These are phyloP conservation scores for Caenorhabditis sulstoni DNA, from an alignment of 2,888 invertebrate species.

Conservation along the genomic window DNA sequence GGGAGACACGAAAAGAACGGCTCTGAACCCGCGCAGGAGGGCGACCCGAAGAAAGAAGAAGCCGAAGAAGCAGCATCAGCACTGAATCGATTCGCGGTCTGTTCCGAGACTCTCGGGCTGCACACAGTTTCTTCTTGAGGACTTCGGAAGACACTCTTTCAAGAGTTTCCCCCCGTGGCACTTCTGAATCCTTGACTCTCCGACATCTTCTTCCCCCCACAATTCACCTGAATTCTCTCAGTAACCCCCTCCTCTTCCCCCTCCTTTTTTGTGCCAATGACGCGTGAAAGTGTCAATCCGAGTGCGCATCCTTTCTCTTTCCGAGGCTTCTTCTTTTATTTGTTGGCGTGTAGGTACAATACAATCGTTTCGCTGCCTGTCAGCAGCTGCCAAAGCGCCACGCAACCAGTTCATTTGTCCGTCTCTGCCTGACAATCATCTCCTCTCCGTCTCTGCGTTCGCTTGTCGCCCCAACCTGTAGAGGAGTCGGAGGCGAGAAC, in stretches of 20 bases:
- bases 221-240: too few relatives aligned
- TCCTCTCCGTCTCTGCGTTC: conserved; percentile 12
- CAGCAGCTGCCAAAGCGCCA: conserved; percentile 13
- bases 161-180: too few relatives aligned
- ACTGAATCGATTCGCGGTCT: neutral
- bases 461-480: too few relatives aligned
- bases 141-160: too few relatives aligned
- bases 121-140: too few relatives aligned
- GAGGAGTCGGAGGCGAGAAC: neutral
- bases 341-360: conserved; percentile 48
- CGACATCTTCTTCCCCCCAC: too few relatives aligned
- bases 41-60: neutral
- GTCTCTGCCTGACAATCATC: conserved; percentile 56
- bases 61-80: too few relatives aligned
- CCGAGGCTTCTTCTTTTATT: conserved; percentile 17
- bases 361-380: conserved; percentile 22
- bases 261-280: conserved; percentile 4
- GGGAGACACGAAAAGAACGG: neutral
- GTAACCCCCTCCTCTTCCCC: neutral
- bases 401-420: conserved; percentile 50
- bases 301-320: too few relatives aligned
- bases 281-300: conserved; percentile 7
- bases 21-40: conserved; percentile 10
- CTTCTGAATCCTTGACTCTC: too few relatives aligned
- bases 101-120: too few relatives aligned